These are phyloP conservation scores for Chrysocyon brachyurus DNA, from an alignment of 2,797 vertebrate species.

Conservation along the genomic window DNA sequence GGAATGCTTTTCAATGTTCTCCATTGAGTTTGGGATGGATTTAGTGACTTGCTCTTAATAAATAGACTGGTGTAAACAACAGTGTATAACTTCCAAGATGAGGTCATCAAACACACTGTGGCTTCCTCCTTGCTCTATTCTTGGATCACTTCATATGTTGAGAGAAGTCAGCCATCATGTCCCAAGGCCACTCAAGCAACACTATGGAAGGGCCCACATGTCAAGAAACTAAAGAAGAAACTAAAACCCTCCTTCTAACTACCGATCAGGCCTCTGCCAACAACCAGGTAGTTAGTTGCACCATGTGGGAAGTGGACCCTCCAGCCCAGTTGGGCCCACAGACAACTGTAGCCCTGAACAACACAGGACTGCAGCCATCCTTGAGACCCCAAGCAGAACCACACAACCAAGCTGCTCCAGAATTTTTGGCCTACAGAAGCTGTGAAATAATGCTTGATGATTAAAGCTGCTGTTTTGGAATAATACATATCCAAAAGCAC, in stretches of 20 bases:
- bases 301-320: neutral
- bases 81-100: neutral
- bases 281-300: neutral
- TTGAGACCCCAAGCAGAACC: neutral
- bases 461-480: neutral
- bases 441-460: neutral
- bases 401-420: neutral
- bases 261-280: neutral
- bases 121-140: neutral
- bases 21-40: neutral
- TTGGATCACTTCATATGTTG: neutral
- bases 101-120: neutral
- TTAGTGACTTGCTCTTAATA: neutral
- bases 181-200: neutral
- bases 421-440: neutral
- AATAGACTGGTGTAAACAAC: neutral
- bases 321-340: neutral
- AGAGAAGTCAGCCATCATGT: neutral
- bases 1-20: neutral
- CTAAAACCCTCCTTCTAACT: neutral
- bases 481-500: neutral
- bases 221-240: neutral
- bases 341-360: neutral
- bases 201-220: neutral
- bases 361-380: neutral